Evolutionary conservation across 2,888 invertebrate species (phyloP).

Genomic region (Brachyptera putata): DNA sequence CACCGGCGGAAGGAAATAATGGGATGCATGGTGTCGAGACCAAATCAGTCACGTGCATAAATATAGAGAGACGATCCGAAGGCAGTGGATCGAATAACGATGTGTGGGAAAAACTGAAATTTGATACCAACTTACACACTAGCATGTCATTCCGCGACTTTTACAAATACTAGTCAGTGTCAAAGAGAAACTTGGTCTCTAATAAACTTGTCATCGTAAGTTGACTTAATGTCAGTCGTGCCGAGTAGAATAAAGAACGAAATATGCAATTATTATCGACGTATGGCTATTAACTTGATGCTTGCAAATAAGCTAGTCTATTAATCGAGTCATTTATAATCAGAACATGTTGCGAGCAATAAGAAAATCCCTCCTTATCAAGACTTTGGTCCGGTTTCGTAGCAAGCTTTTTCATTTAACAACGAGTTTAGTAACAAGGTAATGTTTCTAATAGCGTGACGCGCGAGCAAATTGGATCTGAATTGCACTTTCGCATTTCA

Average conservation of each 20-base stretch:
- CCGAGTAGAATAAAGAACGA: conserved; percentile 6
- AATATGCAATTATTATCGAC: conserved; percentile 18
- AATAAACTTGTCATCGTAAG: conserved; percentile 22
- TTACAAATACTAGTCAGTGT: conserved; percentile 1
- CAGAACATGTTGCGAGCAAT: conserved; percentile 12
- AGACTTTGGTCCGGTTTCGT: conserved; percentile 15
- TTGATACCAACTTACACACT: neutral
- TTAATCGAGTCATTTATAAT: conserved; percentile 25
- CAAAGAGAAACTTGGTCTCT: conserved; percentile 11
- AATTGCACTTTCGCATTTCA: conserved; percentile 25
- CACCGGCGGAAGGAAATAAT: conserved; percentile 8
- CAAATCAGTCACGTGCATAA: too few relatives aligned
- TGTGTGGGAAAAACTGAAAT: conserved; percentile 10
- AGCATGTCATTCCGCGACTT: neutral
- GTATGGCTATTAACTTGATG: conserved; percentile 10
- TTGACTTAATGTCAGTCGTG: conserved; percentile 12
- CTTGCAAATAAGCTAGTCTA: conserved; percentile 19
- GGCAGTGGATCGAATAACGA: conserved; percentile 11
- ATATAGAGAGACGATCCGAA: too few relatives aligned
- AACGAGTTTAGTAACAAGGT: conserved; percentile 7
- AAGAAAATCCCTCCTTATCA: conserved; percentile 21
- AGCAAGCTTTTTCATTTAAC: neutral
- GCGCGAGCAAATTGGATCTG: conserved; percentile 27
- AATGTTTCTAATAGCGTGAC: conserved; percentile 27
- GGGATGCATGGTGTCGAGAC: too few relatives aligned